These are phyloP conservation scores for Gadopsis marmoratus DNA, from an alignment of 2,797 vertebrate species.

Conservation along the genomic window DNA sequence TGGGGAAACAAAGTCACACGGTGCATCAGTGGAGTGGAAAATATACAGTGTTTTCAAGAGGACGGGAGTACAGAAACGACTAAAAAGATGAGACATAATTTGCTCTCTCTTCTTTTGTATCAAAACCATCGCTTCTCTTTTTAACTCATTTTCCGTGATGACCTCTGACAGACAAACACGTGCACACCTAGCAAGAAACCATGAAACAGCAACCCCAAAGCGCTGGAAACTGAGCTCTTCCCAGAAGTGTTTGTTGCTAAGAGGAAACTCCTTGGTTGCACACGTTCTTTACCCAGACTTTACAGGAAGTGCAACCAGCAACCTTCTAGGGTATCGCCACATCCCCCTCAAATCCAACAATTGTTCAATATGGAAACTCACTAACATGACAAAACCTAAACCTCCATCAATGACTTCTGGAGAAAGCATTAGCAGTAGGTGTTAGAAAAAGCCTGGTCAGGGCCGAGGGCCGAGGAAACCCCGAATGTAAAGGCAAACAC, in stretches of 20 bases:
- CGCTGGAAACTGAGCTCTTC: background rate
- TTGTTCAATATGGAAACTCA: slow-evolving; percentile 23
- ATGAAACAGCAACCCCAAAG: background rate
- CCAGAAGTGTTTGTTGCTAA: slow-evolving; percentile 10
- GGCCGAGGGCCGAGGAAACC: slow-evolving; percentile 68
- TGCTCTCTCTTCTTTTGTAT: slow-evolving; percentile 20
- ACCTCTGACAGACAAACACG: slow-evolving; percentile 15
- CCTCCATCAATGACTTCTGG: slow-evolving; percentile 11
- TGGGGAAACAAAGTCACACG: slow-evolving; percentile 71
- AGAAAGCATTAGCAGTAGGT: slow-evolving; percentile 55
- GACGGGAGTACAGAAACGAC: slow-evolving; percentile 8
- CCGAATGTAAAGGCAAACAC: slow-evolving; percentile 77
- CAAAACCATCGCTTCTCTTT: background rate
- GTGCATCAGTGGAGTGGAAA: background rate
- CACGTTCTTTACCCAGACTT: background rate
- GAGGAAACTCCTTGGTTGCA: slow-evolving; percentile 4
- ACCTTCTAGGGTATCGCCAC: too few relatives aligned
- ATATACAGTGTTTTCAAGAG: background rate
- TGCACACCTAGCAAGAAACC: slow-evolving; percentile 1
- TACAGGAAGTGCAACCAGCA: background rate
- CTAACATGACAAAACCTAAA: background rate
- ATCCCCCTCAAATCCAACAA: slow-evolving; percentile 26
- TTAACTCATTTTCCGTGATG: slow-evolving; percentile 17
- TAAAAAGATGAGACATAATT: slow-evolving; percentile 17
- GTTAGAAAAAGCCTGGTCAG: slow-evolving; percentile 58